phyloP scores from a whole-genome alignment of 2,113 vertebrate species.

The Vulpes ferrilata region DNA sequence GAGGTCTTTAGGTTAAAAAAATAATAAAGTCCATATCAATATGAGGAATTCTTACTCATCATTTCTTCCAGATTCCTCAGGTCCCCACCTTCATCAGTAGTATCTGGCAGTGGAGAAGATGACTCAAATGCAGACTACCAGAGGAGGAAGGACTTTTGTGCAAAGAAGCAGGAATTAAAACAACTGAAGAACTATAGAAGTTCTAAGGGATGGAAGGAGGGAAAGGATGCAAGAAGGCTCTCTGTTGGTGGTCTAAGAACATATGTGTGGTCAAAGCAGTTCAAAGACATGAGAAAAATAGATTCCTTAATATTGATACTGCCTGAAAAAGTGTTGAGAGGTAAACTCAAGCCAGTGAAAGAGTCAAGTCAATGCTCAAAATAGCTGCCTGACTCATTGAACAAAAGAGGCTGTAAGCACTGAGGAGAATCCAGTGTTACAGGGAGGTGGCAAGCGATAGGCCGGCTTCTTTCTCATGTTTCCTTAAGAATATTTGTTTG shows the following conservation, averaged over 20 bases:
- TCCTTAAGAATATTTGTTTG: background rate
- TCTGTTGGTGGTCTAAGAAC: background rate
- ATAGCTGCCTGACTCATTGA: background rate
- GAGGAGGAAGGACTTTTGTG: background rate
- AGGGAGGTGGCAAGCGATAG: background rate
- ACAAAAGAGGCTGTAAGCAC: background rate
- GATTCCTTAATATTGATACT: background rate
- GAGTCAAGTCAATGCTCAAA: background rate
- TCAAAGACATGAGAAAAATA: background rate
- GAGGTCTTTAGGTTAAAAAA: background rate
- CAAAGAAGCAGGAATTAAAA: background rate
- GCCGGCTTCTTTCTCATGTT: background rate
- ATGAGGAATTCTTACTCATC: background rate
- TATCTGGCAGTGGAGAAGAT: background rate
- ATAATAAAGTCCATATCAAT: background rate
- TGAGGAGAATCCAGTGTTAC: background rate
- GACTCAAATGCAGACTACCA: background rate
- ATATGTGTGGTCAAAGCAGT: background rate
- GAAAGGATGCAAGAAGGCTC: background rate
- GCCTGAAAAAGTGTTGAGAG: background rate
- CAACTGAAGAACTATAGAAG: background rate
- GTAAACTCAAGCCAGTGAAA: background rate
- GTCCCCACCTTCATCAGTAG: background rate
- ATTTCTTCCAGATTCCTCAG: background rate
- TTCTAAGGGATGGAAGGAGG: background rate